Base-by-base conservation (phyloP, 2,113 vertebrate genomes). In the Alectura lathami region DNA sequence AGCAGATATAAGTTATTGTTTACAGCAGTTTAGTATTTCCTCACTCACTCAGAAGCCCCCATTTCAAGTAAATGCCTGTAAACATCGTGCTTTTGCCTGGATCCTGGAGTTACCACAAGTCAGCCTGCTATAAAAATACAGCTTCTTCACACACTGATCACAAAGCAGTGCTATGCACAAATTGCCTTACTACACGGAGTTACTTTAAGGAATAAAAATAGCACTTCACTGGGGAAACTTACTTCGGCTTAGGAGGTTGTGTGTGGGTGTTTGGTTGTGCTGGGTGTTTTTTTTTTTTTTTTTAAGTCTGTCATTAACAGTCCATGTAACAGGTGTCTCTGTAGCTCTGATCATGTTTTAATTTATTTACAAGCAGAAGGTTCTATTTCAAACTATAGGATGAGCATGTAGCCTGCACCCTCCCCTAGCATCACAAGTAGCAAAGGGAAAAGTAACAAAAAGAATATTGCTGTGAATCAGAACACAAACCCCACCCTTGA, bases 401-500 rank as follows among this genome's bases (percentile, higher is more conserved):
- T 8, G 4, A 80, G 22, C 62, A 62, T 6, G 1, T 29, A 4
- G 30, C 91, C 40, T 81, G 53, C 60, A 53, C 74, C n/a, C 57
- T 26, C 85, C 76, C 43, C 79, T 57, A 77, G 2, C 11, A 89
- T 51, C 73, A 72, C n/a, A 34, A 85, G 63, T 22, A 20, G 64
- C n/a, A 86, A 72, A 88, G 22, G 4, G 93, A 72, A 54, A 89
- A 47, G 15, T 72, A 82, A 40, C 45, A 1, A 5, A 34, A 70
- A 48, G 21, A 62, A 57, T 32, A 8, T 38, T 81, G 85, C 64
- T 86, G 85, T 89, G 81, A 93, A 93, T 34, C 83, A 91, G 21
- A 91, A 93, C 88, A 89, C 89, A 96, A 96, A 95, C 22, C 26
- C 67, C 62, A 68, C 72, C 66, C 67, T 92, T 86, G 86, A 91